phyloP scores from a whole-genome alignment of 2,888 invertebrate genomes.

The Hesperia comma region DNA sequence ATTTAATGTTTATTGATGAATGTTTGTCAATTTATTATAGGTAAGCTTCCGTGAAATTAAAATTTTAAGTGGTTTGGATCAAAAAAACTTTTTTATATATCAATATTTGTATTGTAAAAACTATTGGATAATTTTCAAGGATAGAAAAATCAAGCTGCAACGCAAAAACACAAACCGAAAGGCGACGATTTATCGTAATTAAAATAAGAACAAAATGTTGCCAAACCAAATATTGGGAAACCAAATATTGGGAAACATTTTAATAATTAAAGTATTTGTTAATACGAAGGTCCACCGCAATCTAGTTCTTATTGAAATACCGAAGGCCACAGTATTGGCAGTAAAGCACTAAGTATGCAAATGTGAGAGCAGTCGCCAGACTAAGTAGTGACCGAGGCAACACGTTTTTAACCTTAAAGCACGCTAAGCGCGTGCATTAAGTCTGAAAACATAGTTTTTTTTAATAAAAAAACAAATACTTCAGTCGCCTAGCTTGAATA shows the following conservation, averaged over 20 bases:
- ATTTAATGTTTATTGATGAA: too few relatives aligned
- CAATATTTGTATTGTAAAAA: too few relatives aligned
- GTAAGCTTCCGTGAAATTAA: too few relatives aligned
- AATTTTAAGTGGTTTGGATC: too few relatives aligned
- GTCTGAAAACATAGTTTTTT: too few relatives aligned
- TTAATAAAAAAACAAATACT: too few relatives aligned
- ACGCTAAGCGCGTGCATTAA: too few relatives aligned
- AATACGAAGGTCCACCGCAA: neutral
- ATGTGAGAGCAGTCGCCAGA: neutral
- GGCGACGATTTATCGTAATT: neutral
- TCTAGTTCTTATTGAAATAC: constrained; percentile 4
- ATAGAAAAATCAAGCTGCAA: neutral
- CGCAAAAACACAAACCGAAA: neutral
- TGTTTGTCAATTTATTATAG: too few relatives aligned
- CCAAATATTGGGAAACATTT: too few relatives aligned
- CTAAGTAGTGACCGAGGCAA: neutral
- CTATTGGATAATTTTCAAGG: too few relatives aligned
- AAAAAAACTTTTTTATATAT: too few relatives aligned
- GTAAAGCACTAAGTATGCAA: neutral
- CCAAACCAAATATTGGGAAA: neutral
- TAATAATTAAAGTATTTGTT: neutral
- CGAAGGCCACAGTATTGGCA: neutral
- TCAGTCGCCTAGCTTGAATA: too few relatives aligned
- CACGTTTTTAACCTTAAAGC: neutral
- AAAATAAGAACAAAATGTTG: neutral